Base-by-base conservation (phyloP, 2,888 invertebrate genomes). In the Rhaphigaster nebulosa region DNA sequence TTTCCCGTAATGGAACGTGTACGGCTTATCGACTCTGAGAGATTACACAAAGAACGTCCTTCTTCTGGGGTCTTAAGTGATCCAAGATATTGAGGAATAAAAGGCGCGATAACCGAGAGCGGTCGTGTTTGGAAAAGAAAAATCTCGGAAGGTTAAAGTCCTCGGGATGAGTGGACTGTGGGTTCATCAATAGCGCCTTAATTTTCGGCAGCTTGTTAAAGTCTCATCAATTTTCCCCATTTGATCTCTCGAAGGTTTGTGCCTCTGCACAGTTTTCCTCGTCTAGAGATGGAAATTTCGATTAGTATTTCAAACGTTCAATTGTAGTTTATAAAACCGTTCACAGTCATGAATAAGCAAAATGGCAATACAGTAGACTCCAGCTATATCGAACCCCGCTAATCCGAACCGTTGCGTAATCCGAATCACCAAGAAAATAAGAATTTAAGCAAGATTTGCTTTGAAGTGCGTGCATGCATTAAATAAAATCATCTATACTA, bases 1-100 rank as follows among this genome's bases (percentile, higher is more conserved):
- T 45, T 84, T 45, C 15, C 84, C 26, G 84, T 84, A 45, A 84
- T 84, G 84, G 84, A 45, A 45, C 84, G 84, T 45, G 45, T 41
- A 13, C 10, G 6, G 26, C 45, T 84, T 84, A 84, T 84, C 41
- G 41, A n/a, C 41, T 26, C 38, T 0, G 41, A 26, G 23, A 80
- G 80, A 80, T 80, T 80, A 80, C 41, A 41, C n/a, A 45, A 45
- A 45, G n/a, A 41, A 84, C 41, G 84, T 84, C 84, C 70, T 70
- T 34, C 70, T 34, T 70, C n/a, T 23, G 26, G 41, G 13, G 45
- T 41, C 84, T 45, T 84, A 84, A 84, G 84, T 84, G 45, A 45
- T 45, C 84, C 84, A 20, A 84, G 84, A 84, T 84, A 84, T 84
- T 41, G 45, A 84, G 45, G 84, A 45, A 84, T 84, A 84, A 84